Conservation (phyloP, 2,797 vertebrate genomes). For the Chelonia mydas region DNA sequence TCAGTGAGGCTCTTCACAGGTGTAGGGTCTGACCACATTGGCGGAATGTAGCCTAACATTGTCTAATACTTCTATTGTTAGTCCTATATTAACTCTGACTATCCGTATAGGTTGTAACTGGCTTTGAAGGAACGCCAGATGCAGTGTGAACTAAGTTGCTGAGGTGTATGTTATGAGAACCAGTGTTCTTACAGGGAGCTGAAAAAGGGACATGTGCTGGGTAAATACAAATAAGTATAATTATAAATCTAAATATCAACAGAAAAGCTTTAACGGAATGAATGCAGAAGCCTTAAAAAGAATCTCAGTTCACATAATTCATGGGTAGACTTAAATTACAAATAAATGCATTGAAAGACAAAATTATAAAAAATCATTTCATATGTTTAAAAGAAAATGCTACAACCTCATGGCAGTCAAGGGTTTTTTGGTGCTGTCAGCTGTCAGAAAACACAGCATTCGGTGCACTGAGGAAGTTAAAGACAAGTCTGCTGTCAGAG, state of each 20-base stretch:
- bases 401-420: neutral
- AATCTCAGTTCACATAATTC: neutral
- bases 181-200: neutral
- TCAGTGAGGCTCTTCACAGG: neutral
- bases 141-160: neutral
- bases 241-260: neutral
- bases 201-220: neutral
- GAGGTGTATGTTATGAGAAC: neutral
- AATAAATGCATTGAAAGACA: neutral
- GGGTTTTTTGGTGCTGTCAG: neutral
- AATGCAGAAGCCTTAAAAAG: slow-evolving; percentile 10
- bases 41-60: too few species aligned
- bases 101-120: too few species aligned
- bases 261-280: neutral
- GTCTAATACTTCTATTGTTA: neutral
- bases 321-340: neutral
- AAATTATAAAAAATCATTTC: neutral
- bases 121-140: too few species aligned
- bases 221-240: neutral
- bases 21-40: neutral
- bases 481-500: neutral
- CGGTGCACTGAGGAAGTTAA: neutral
- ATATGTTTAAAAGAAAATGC: neutral
- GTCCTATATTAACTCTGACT: neutral
- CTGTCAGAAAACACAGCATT: fast-evolving